Percentiles rank a stretch among this genome's conserved stretches.
Evolutionary conservation across 1,140 invertebrate species (phyloP).

Genomic region (Drosophila burlai): DNA sequence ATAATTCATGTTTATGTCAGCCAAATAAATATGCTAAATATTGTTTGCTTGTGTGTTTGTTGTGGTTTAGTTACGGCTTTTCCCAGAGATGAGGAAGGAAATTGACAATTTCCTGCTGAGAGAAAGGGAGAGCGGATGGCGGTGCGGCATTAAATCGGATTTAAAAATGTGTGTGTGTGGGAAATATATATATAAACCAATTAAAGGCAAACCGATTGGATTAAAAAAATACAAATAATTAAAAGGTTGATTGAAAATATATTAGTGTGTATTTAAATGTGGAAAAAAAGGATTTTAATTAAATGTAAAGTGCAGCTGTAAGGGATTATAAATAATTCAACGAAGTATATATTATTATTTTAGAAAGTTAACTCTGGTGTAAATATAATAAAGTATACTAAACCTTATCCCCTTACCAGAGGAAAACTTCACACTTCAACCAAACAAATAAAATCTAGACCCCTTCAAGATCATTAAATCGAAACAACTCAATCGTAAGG

Average conservation of each 20-base stretch:
- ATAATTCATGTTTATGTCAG: constrained; percentile 55
- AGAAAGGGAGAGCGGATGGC: not conserved
- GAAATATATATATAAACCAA: constrained; percentile 19
- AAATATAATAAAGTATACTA: no score
- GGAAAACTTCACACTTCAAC: not conserved
- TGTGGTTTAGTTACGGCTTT: constrained; percentile 44
- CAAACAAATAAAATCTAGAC: constrained; percentile 10
- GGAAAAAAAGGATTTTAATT: not conserved
- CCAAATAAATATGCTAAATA: constrained; percentile 54
- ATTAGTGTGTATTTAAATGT: constrained; percentile 3
- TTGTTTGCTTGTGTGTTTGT: constrained; percentile 43
- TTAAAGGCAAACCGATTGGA: constrained; percentile 23
- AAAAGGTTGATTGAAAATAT: not conserved
- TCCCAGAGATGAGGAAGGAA: constrained; percentile 37
- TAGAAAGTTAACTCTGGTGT: not conserved
- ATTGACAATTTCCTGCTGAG: constrained; percentile 39
- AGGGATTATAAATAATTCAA: not conserved
- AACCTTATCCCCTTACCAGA: not conserved
- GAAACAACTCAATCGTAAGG: constrained; percentile 31
- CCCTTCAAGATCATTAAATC: constrained; percentile 12
- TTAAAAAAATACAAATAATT: constrained; percentile 7
- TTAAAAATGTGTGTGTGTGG: constrained; percentile 25
- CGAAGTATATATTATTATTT: not conserved
- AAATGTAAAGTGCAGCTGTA: not conserved
- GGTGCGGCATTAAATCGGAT: constrained; percentile 27